A percentile compares a stretch with the other conserved stretches of the same genome.
phyloP scores from a whole-genome alignment of 2,797 vertebrate genomes.

The Aphelocoma californica region DNA sequence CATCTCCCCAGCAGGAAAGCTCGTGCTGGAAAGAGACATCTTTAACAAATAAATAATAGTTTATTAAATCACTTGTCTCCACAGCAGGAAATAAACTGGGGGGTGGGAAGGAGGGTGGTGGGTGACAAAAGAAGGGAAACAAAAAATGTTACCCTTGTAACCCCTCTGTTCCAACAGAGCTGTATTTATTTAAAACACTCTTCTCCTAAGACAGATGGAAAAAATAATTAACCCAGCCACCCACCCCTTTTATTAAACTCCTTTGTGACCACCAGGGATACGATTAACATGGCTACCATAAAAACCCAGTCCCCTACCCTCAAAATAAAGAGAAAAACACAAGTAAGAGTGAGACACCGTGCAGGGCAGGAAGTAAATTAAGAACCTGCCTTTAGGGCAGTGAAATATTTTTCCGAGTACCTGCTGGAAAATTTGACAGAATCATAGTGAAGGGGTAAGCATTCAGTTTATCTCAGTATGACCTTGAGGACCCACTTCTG shows the following conservation, averaged over 20 bases:
- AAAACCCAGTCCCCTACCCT: slow-evolving; percentile 47
- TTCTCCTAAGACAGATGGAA: slow-evolving; percentile 62
- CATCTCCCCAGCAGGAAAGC: slow-evolving; percentile 36
- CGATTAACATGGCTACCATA: slow-evolving; percentile 59
- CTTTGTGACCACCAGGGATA: slow-evolving; percentile 62
- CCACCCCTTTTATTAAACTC: slow-evolving; percentile 67
- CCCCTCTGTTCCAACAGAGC: slow-evolving; percentile 18
- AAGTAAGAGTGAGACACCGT: slow-evolving; percentile 23
- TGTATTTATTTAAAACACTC: slow-evolving; percentile 65
- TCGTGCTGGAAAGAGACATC: slow-evolving; percentile 31
- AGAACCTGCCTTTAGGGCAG: slow-evolving; percentile 46
- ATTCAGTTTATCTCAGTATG: not conserved
- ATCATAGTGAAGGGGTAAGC: not conserved
- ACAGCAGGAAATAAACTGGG: slow-evolving; percentile 53
- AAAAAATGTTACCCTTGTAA: slow-evolving; percentile 4
- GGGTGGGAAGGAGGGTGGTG: not conserved
- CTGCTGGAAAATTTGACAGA: slow-evolving; percentile 20
- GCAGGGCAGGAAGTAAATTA: slow-evolving; percentile 67
- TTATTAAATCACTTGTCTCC: slow-evolving; percentile 64
- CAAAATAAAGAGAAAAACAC: slow-evolving; percentile 52
- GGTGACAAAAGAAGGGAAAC: slow-evolving; percentile 51
- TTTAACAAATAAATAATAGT: slow-evolving; percentile 57
- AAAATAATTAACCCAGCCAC: slow-evolving; percentile 68
- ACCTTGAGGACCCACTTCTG: not conserved
- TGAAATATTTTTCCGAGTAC: slow-evolving; percentile 15